Percentiles rank a stretch among this genome's conserved stretches.
These are phyloP conservation scores for Sceloporus tristichus DNA, from an alignment of 2,113 vertebrate genomes.

Conservation along the genomic window DNA sequence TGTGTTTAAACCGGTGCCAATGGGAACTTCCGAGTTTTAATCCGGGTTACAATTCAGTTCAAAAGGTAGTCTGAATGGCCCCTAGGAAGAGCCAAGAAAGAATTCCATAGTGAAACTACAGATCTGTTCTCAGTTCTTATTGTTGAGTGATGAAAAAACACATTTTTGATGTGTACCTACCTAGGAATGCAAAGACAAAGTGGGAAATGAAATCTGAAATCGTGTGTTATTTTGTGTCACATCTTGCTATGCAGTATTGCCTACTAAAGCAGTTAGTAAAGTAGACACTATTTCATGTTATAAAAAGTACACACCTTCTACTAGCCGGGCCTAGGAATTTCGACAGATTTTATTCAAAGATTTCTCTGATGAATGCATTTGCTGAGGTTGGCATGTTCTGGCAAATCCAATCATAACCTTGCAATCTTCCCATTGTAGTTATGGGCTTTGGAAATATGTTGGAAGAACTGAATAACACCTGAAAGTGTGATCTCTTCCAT, in stretches of 20 bases:
- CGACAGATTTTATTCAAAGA: not conserved
- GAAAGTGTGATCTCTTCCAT: not conserved
- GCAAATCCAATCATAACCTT: slow-evolving; percentile 3
- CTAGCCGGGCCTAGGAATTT: not conserved
- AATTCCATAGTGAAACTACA: not conserved
- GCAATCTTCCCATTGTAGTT: not conserved
- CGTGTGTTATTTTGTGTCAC: not conserved
- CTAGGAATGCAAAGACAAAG: not conserved
- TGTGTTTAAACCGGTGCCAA: no score
- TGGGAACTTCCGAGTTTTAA: no score
- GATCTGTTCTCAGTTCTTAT: not conserved
- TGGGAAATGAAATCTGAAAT: not conserved
- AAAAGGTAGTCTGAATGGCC: no score
- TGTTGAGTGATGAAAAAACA: not conserved
- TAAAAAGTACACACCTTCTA: not conserved
- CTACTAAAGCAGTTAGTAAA: no score
- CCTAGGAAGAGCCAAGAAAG: not conserved
- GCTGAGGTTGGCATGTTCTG: not conserved
- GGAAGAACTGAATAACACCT: not conserved
- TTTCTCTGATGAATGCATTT: not conserved
- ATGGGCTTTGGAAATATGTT: not conserved
- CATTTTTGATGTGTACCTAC: not conserved
- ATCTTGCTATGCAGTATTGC: no score
- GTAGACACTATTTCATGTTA: not conserved
- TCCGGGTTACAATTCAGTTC: no score